Evolutionary conservation across 2,888 invertebrate species (phyloP).

Genomic region (Zhuqinia jingwanae): DNA sequence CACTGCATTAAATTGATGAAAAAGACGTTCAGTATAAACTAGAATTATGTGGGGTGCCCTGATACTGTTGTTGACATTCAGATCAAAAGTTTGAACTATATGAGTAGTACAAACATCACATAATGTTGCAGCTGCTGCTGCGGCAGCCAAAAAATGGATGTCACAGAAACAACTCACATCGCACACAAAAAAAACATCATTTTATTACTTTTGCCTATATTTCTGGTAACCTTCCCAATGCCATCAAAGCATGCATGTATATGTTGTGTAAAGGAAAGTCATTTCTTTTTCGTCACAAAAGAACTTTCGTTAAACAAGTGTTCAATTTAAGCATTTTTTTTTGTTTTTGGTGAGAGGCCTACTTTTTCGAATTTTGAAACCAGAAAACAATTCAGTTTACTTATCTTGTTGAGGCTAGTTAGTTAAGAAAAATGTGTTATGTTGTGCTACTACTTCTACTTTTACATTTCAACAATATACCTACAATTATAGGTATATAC

Average conservation of each 20-base stretch:
- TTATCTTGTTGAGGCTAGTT: background rate
- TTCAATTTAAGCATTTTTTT: background rate
- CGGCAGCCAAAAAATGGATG: constrained; percentile 30
- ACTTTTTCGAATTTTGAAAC: constrained; percentile 19
- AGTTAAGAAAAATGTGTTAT: background rate
- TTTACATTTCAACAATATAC: background rate
- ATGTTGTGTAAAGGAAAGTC: too few relatives aligned
- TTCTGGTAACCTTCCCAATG: constrained; percentile 65
- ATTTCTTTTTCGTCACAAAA: background rate
- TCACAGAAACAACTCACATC: constrained; percentile 5
- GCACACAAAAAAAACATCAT: background rate
- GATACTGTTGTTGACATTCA: constrained; percentile 13
- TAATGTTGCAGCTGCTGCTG: background rate
- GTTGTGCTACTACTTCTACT: background rate
- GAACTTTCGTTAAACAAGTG: constrained; percentile 19
- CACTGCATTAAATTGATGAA: background rate
- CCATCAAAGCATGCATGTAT: too few relatives aligned
- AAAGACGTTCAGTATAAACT: background rate
- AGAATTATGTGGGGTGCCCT: constrained; percentile 36
- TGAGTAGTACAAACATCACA: too few relatives aligned
- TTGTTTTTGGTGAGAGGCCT: background rate
- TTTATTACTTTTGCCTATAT: background rate
- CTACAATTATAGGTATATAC: background rate
- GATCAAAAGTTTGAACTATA: too few relatives aligned
- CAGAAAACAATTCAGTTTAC: background rate